Percentiles rank a stretch among this genome's conserved stretches.
Evolutionary conservation across 2,113 vertebrate species (phyloP).

Genomic region (rabbit (Oryctolagus cuniculus)): DNA sequence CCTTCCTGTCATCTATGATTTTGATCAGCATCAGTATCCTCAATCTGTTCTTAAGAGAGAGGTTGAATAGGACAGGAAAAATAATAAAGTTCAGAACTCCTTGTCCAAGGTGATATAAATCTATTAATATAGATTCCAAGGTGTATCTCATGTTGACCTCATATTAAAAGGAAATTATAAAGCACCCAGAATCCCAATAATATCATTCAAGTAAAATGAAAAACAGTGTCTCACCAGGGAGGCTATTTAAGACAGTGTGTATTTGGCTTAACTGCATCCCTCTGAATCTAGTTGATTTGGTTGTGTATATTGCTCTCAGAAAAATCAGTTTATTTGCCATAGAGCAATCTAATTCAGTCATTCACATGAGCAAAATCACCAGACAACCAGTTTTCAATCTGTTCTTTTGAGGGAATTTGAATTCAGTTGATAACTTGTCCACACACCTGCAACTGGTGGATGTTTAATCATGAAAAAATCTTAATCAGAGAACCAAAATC

Average conservation of each 20-base stretch:
- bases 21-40: conserved; percentile 50
- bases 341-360: conserved; percentile 63
- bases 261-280: background rate
- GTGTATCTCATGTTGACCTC: conserved; percentile 25
- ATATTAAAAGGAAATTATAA: conserved; percentile 67
- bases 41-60: conserved; percentile 55
- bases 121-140: conserved; percentile 45
- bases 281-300: conserved; percentile 70
- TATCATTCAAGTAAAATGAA: conserved; percentile 46
- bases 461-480: conserved; percentile 69
- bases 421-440: conserved; percentile 71
- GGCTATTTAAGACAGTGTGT: conserved; percentile 39
- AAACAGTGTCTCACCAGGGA: conserved; percentile 26
- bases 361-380: conserved; percentile 69
- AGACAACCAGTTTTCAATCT: conserved; percentile 65
- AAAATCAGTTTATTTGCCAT: conserved; percentile 67
- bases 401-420: conserved; percentile 67
- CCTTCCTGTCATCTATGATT: conserved; percentile 53
- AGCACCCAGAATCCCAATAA: conserved; percentile 22
- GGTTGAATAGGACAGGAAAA: conserved; percentile 47
- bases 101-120: conserved; percentile 58
- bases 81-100: conserved; percentile 31
- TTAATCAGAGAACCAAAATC: conserved; percentile 72
- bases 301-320: conserved; percentile 62
- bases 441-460: conserved; percentile 69